Evolutionary conservation across 2,797 vertebrate species (phyloP).

Genomic region (Hippopotamyrus pictus): DNA sequence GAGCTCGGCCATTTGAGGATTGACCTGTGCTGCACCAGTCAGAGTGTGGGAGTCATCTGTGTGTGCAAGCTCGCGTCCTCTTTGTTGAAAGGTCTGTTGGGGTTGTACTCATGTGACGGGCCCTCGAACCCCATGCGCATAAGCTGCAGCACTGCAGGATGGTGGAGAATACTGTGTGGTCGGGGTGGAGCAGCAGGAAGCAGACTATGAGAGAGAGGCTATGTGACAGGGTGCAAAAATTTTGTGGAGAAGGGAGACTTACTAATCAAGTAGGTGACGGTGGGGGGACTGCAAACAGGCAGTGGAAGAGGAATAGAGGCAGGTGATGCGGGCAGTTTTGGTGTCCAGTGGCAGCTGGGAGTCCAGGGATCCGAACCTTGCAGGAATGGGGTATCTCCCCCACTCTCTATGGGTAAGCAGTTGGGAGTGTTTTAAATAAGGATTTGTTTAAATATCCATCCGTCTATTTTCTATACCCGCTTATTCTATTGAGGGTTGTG

Average conservation of each 20-base stretch:
- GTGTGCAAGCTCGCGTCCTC: constrained; percentile 37
- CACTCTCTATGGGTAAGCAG: constrained; percentile 65
- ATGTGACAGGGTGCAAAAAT: background rate
- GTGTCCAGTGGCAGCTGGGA: constrained; percentile 50
- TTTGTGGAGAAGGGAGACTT: background rate
- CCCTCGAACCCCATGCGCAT: constrained; percentile 33
- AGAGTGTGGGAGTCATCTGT: constrained; percentile 46
- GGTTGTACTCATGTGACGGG: constrained; percentile 32
- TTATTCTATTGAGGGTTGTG: background rate
- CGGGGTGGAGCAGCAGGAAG: background rate
- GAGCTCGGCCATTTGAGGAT: constrained; percentile 56
- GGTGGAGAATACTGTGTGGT: background rate
- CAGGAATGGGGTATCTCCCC: constrained; percentile 46
- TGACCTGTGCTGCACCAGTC: constrained; percentile 51
- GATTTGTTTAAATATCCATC: background rate
- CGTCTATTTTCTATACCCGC: background rate
- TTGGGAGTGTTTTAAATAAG: background rate
- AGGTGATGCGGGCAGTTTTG: constrained; percentile 36
- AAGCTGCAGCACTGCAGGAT: background rate
- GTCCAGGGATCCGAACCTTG: constrained; percentile 40
- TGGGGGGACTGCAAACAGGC: background rate
- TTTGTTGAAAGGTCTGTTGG: background rate
- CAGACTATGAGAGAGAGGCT: background rate
- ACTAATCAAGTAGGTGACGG: background rate
- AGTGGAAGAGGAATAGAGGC: background rate